A percentile compares a stretch with the other conserved stretches of the same genome.
Evolutionary conservation across 2,113 vertebrate species (phyloP).

Genomic region (Cephalopterus ornatus): DNA sequence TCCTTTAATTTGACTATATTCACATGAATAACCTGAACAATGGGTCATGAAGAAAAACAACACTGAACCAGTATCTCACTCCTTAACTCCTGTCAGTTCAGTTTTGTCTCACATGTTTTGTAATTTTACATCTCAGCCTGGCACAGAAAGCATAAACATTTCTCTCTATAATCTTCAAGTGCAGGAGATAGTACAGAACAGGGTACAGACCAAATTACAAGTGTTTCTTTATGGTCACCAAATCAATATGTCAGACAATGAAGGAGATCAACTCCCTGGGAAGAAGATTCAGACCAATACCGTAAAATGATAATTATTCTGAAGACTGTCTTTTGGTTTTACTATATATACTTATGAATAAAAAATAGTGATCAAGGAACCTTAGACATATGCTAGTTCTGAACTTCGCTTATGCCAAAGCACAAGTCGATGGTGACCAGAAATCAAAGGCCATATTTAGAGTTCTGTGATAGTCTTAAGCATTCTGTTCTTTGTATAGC

Average conservation of each 20-base stretch:
- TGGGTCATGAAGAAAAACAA: not conserved
- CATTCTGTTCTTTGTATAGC: not conserved
- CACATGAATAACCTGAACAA: not conserved
- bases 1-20: not conserved
- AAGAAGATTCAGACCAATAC: not conserved
- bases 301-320: not conserved
- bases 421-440: fast-evolving
- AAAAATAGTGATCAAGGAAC: not conserved
- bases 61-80: not conserved
- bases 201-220: not conserved
- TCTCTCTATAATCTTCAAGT: not conserved
- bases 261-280: not conserved
- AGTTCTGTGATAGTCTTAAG: not conserved
- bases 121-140: not conserved
- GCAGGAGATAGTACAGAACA: not conserved
- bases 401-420: not conserved
- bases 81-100: not conserved
- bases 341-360: not conserved
- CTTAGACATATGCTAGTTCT: not conserved
- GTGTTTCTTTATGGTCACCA: not conserved
- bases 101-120: not conserved
- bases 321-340: not conserved
- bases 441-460: not conserved
- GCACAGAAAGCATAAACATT: not conserved
- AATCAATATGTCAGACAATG: not conserved